Conservation (phyloP, 2,113 vertebrate genomes). For the Pao palembangensis region DNA sequence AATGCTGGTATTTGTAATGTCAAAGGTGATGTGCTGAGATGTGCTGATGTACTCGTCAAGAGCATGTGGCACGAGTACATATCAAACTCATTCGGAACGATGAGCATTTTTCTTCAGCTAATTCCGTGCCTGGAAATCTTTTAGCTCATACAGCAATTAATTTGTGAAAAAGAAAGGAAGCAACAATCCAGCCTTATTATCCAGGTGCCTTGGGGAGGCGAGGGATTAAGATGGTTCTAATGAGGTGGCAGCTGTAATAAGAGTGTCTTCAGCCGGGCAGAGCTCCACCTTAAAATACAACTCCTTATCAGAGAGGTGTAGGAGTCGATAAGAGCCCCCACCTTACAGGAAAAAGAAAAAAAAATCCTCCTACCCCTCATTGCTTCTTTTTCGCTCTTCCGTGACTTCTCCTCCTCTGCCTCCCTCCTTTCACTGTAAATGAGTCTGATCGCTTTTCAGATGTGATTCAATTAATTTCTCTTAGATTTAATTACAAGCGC, state of each 20-base stretch:
- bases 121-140: constrained; percentile 58
- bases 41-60: no score
- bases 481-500: constrained; percentile 80
- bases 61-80: constrained; percentile 18
- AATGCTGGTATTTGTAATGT: not conserved
- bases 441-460: constrained; percentile 77
- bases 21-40: not conserved
- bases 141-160: constrained; percentile 70
- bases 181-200: constrained; percentile 73
- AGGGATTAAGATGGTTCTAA: constrained; percentile 78
- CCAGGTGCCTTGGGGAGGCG: constrained; percentile 68
- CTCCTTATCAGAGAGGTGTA: constrained; percentile 72
- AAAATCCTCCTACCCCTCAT: constrained; percentile 32
- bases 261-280: constrained; percentile 71
- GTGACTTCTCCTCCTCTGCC: constrained; percentile 56
- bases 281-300: constrained; percentile 58
- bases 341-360: constrained; percentile 3
- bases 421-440: constrained; percentile 68
- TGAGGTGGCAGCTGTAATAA: constrained; percentile 79
- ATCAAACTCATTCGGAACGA: constrained; percentile 32
- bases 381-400: constrained; percentile 37
- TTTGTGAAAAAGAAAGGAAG: constrained; percentile 70
- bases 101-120: constrained; percentile 43
- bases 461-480: constrained; percentile 81
- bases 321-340: constrained; percentile 61